These are phyloP conservation scores for Drosophila neocordata DNA, from an alignment of 1,140 invertebrate genomes.

Conservation along the genomic window DNA sequence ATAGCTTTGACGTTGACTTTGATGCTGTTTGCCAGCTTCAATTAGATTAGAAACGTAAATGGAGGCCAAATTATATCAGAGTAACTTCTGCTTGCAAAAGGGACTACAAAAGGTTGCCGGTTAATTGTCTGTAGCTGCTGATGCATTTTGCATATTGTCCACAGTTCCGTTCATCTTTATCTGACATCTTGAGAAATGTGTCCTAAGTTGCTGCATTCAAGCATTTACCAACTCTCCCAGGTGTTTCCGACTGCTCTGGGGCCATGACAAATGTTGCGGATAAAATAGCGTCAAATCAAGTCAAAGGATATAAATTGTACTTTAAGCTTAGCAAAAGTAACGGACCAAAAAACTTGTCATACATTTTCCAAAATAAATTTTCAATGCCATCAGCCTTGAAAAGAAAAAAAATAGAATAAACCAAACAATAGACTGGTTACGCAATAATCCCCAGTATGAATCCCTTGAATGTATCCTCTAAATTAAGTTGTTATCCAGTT, in stretches of 20 bases:
- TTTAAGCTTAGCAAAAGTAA: conserved; percentile 32
- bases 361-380: neutral
- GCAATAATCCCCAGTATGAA: too few relatives aligned
- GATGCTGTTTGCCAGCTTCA: conserved; percentile 2
- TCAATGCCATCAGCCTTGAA: neutral
- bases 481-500: conserved; percentile 75
- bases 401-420: conserved; percentile 20
- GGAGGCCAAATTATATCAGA: neutral
- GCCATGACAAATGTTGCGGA: conserved; percentile 36
- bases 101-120: neutral
- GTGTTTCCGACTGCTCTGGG: neutral
- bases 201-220: neutral
- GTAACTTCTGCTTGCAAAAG: neutral
- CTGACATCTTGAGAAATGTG: conserved; percentile 13
- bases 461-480: conserved; percentile 56
- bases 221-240: neutral
- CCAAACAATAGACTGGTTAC: conserved; percentile 73
- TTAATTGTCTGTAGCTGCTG: neutral
- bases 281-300: too few relatives aligned
- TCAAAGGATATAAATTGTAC: conserved; percentile 81
- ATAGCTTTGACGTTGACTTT: conserved; percentile 6
- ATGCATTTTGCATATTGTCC: neutral
- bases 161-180: neutral
- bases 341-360: conserved; percentile 26
- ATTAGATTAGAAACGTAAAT: conserved; percentile 3